Conservation (phyloP, 2,113 vertebrate genomes). For the Epinephelus lanceolatus region DNA sequence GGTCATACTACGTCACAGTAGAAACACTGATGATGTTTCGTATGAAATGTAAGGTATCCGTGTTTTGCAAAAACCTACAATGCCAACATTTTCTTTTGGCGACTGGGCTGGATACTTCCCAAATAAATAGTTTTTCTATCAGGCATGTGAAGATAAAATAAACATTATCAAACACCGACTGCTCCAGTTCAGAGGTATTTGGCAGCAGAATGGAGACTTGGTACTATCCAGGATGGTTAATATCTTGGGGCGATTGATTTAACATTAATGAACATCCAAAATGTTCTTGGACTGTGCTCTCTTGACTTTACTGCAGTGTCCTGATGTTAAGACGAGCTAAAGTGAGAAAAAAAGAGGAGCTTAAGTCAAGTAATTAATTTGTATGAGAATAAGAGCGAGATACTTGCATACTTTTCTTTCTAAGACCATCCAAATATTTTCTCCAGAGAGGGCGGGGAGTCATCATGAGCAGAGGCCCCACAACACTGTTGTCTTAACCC, state of each 20-base stretch:
- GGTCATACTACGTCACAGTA: too few species aligned
- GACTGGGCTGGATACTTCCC: not conserved
- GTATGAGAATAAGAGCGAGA: not conserved
- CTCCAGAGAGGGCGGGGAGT: conserved; percentile 31
- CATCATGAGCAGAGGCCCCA: conserved; percentile 8
- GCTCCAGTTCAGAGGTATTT: conserved; percentile 9
- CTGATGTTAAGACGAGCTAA: not conserved
- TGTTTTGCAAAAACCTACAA: too few species aligned
- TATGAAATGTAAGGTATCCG: too few species aligned
- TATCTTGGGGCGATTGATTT: not conserved
- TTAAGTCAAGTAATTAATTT: not conserved
- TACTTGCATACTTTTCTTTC: conserved; percentile 15
- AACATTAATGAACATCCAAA: conserved; percentile 26
- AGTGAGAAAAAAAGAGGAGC: not conserved
- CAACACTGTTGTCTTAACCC: conserved; percentile 75
- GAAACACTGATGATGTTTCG: too few species aligned
- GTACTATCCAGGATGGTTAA: not conserved
- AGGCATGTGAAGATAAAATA: not conserved
- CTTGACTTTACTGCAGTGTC: not conserved
- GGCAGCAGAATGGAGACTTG: conserved; percentile 1
- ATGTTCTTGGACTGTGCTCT: not conserved
- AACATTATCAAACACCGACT: conserved; percentile 23
- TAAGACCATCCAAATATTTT: conserved; percentile 61
- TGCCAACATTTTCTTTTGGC: too few species aligned
- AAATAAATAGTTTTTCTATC: not conserved